Evolutionary conservation across 2,113 vertebrate species (phyloP).

Genomic region (Sterrhoptilus dennistouni): DNA sequence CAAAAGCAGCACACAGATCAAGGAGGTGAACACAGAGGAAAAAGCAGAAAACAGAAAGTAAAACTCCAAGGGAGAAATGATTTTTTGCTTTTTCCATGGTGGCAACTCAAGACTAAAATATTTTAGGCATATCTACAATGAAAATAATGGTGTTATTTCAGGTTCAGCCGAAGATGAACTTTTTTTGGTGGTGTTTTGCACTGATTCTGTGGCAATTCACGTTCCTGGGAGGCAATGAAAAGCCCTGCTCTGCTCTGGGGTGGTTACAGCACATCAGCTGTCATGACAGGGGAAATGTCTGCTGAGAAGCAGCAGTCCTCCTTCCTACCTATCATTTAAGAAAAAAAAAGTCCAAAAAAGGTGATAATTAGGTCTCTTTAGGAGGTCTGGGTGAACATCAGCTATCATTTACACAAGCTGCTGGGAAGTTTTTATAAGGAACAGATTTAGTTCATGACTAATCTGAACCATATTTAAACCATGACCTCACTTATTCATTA

Average conservation of each 20-base stretch:
- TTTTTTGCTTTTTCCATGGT: not conserved
- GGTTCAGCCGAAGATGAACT: not conserved
- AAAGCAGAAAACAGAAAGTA: not conserved
- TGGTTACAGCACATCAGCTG: not conserved
- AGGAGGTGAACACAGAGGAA: not conserved
- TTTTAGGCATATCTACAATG: not conserved
- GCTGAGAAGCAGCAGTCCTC: not conserved
- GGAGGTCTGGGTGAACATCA: not conserved
- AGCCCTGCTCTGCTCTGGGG: not conserved
- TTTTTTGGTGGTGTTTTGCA: not conserved
- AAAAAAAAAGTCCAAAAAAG: not conserved
- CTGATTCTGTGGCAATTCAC: not conserved
- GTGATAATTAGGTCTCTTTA: not conserved
- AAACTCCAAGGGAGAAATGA: not conserved
- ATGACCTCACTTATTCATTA: slow-evolving; percentile 13
- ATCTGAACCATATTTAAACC: not conserved
- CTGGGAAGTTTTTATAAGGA: not conserved
- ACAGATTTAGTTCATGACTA: slow-evolving; percentile 17
- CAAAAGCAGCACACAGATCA: not conserved
- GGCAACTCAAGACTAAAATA: not conserved
- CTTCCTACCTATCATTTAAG: not conserved
- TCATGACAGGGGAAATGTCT: not conserved
- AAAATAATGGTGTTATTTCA: not conserved
- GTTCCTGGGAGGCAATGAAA: not conserved
- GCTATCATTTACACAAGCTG: not conserved